Percentiles rank a stretch among this genome's conserved stretches.
Evolutionary conservation across 2,888 invertebrate species (phyloP).

Genomic region (Phania funesta): DNA sequence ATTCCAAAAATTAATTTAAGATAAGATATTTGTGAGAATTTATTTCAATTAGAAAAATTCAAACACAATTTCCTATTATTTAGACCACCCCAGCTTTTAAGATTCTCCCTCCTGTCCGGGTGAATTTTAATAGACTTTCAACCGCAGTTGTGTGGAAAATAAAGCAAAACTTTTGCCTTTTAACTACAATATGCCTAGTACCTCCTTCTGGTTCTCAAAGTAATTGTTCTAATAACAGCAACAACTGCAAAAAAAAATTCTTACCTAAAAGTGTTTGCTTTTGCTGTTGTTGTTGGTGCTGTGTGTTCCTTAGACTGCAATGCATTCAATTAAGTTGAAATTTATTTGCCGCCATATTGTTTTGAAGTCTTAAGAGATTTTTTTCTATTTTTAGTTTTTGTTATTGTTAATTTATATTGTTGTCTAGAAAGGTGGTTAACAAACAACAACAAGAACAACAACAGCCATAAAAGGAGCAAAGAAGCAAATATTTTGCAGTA

Average conservation of each 20-base stretch:
- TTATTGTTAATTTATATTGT: constrained; percentile 38
- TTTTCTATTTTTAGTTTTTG: constrained; percentile 9
- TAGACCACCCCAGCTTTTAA: neutral
- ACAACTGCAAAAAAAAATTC: neutral
- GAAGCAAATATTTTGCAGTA: constrained; percentile 19
- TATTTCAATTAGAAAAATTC: too few relatives aligned
- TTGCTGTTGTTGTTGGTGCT: constrained; percentile 21
- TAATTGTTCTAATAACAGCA: neutral
- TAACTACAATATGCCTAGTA: constrained; percentile 6
- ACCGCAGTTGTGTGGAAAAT: constrained; percentile 34
- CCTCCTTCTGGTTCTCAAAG: neutral
- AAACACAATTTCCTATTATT: neutral
- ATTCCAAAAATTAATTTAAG: too few relatives aligned
- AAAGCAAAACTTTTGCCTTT: constrained; percentile 33
- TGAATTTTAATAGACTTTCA: constrained; percentile 30
- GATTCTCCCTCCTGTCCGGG: neutral
- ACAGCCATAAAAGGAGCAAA: neutral
- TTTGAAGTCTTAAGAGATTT: constrained; percentile 43
- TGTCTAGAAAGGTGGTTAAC: constrained; percentile 46
- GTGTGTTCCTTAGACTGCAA: constrained; percentile 35
- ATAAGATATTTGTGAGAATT: too few relatives aligned
- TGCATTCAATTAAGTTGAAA: constrained; percentile 66
- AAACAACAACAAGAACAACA: constrained; percentile 6
- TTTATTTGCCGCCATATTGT: constrained; percentile 67
- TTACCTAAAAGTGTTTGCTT: neutral